These are phyloP conservation scores for Eugnorisma glareosa DNA, from an alignment of 2,888 invertebrate species.

Conservation along the genomic window DNA sequence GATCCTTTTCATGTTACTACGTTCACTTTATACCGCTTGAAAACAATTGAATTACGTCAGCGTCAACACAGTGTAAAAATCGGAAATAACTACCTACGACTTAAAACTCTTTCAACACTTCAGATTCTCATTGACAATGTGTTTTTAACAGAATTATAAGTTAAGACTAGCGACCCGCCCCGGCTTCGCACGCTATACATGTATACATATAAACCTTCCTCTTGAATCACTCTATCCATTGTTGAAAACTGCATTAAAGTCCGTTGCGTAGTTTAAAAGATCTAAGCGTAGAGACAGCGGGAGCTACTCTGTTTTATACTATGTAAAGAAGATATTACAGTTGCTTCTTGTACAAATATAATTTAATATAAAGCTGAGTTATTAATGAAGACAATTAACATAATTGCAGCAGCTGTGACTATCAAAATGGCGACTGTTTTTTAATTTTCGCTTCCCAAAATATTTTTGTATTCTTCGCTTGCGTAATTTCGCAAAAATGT, in stretches of 20 bases:
- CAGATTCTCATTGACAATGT: background rate
- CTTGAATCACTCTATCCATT: no score
- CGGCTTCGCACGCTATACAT: no score
- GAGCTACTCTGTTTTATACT: no score
- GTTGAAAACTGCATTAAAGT: no score
- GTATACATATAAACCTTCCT: no score
- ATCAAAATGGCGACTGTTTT: conserved; percentile 7
- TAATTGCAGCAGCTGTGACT: conserved; percentile 38
- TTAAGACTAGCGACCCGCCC: no score
- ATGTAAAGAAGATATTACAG: no score
- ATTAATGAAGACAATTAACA: conserved; percentile 35
- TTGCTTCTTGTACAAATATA: background rate
- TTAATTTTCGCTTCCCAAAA: background rate
- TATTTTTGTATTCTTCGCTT: background rate
- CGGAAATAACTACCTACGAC: no score
- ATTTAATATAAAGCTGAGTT: conserved; percentile 13
- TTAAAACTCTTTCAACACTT: background rate
- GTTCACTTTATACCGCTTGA: no score
- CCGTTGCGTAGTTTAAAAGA: no score
- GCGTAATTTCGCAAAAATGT: conserved; percentile 1
- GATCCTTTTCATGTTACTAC: no score
- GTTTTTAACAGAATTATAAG: background rate
- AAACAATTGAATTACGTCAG: conserved; percentile 7
- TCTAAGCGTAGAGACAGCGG: no score
- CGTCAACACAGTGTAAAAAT: background rate